A percentile compares a stretch with the other conserved stretches of the same genome.
These are phyloP conservation scores for Agrotis puta DNA, from an alignment of 2,888 invertebrate genomes.

Conservation along the genomic window DNA sequence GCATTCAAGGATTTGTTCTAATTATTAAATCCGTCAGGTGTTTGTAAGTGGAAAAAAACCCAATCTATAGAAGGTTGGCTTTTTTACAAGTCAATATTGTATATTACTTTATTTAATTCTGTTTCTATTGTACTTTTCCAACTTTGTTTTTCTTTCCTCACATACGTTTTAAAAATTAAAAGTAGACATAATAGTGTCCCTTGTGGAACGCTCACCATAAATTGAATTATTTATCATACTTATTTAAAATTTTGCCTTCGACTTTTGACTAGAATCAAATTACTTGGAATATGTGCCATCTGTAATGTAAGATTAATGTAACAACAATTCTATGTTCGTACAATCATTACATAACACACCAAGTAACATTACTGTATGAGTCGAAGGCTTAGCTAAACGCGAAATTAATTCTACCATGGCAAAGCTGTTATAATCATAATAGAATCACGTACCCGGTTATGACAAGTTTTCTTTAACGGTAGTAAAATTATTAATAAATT, in stretches of 20 bases:
- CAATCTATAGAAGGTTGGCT: too few species aligned
- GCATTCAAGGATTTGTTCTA: constrained; percentile 41
- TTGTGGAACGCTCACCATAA: neutral
- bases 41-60: neutral
- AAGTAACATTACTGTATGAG: neutral
- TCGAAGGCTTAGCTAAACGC: constrained; percentile 24
- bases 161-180: neutral
- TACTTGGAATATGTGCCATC: neutral
- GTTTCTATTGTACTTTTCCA: too few species aligned
- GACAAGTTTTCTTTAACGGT: constrained; percentile 12
- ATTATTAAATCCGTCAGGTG: constrained; percentile 40
- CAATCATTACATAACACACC: constrained; percentile 4
- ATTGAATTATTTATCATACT: neutral
- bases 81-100: too few species aligned
- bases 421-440: constrained; percentile 23
- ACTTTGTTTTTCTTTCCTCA: neutral
- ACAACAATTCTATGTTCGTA: neutral
- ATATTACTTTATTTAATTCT: too few species aligned
- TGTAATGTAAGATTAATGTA: neutral
- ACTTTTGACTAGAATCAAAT: neutral
- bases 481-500: constrained; percentile 23
- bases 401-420: constrained; percentile 19
- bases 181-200: neutral
- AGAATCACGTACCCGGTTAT: constrained; percentile 32
- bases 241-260: accelerated